phyloP scores from a whole-genome alignment of 2,797 vertebrate species.

The Thripadectes ignobilis region DNA sequence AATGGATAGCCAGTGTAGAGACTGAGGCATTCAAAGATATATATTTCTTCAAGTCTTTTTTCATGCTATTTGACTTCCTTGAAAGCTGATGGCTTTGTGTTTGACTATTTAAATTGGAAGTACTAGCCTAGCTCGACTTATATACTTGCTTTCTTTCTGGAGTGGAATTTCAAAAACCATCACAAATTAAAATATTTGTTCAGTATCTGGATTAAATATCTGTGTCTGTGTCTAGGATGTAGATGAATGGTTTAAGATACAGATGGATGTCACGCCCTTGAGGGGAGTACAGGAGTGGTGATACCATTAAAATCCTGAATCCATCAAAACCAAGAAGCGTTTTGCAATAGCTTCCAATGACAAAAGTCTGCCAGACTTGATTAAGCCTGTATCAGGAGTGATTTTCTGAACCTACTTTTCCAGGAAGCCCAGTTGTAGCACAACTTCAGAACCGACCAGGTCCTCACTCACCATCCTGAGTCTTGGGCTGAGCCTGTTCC shows the following conservation, averaged over 20 bases:
- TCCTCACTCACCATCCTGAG: background rate
- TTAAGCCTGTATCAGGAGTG: background rate
- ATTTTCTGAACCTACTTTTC: background rate
- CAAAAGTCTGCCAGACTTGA: background rate
- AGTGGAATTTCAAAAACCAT: background rate
- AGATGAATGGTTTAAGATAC: background rate
- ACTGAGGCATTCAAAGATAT: background rate
- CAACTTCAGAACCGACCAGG: background rate
- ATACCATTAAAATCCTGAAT: background rate
- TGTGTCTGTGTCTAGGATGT: background rate
- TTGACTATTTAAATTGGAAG: background rate
- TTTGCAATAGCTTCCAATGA: background rate
- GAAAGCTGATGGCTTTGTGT: background rate
- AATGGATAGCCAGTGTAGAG: background rate
- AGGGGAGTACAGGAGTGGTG: background rate
- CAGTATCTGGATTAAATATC: background rate
- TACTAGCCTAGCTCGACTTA: background rate
- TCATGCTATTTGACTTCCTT: background rate
- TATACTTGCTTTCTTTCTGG: background rate
- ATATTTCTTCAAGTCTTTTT: background rate
- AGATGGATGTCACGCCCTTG: fast-evolving
- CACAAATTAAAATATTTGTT: background rate
- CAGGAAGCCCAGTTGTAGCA: background rate
- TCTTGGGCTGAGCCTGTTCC: fast-evolving
- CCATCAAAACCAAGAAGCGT: background rate